These are phyloP conservation scores for Nebria ingens DNA, from an alignment of 1,140 invertebrate genomes.

Conservation along the genomic window DNA sequence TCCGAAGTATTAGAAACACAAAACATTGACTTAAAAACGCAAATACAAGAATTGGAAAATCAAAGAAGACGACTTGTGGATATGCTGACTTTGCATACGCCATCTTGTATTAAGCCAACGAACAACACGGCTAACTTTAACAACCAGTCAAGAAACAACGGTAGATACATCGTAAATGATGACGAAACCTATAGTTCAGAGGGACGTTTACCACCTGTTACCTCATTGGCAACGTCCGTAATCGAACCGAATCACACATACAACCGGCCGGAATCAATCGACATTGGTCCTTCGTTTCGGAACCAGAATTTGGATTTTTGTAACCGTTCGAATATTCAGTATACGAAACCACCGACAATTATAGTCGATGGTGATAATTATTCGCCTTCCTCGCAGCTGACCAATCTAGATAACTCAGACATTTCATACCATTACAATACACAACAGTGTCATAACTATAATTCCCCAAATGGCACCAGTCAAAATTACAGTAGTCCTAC, in stretches of 20 bases:
- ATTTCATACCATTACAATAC: conserved; percentile 21
- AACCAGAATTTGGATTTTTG: conserved; percentile 20
- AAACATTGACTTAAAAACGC: conserved; percentile 72
- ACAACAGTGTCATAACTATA: conserved; percentile 28
- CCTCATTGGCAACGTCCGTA: conserved; percentile 17
- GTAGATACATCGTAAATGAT: not conserved
- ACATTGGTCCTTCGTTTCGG: conserved; percentile 16
- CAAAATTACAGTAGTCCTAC: conserved; percentile 25
- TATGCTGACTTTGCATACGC: conserved; percentile 58
- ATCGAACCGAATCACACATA: conserved; percentile 30
- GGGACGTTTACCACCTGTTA: conserved; percentile 3
- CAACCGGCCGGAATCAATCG: conserved; percentile 22
- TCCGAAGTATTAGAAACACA: conserved; percentile 77
- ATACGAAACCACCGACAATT: conserved; percentile 26
- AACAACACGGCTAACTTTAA: conserved; percentile 23
- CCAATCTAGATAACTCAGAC: conserved; percentile 25
- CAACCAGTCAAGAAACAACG: conserved; percentile 17
- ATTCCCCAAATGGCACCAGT: conserved; percentile 13
- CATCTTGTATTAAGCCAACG: conserved; percentile 50
- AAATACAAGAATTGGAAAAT: conserved; percentile 62
- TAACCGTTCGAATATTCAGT: conserved; percentile 19
- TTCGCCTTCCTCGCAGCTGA: conserved; percentile 22
- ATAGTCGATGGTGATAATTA: conserved; percentile 29
- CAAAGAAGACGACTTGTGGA: conserved; percentile 61
- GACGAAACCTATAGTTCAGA: not conserved